phyloP scores from a whole-genome alignment of 2,113 vertebrate genomes.

The Scomber japonicus region DNA sequence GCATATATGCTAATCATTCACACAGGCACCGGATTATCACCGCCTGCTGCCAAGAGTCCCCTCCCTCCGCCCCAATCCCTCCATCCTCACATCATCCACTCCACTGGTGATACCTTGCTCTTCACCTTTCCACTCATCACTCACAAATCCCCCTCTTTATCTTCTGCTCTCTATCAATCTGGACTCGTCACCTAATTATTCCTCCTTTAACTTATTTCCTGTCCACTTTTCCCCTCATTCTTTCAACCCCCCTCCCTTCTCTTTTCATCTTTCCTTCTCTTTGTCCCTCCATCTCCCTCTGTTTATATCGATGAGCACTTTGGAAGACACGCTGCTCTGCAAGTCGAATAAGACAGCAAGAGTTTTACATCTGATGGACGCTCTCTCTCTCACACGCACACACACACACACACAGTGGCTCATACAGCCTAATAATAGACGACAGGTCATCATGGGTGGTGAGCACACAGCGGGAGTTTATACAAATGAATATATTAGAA shows the following conservation, averaged over 20 bases:
- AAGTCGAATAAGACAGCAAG: conserved; percentile 20
- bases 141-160: conserved; percentile 7
- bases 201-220: background rate
- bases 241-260: background rate
- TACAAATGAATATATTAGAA: conserved; percentile 47
- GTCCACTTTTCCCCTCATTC: background rate
- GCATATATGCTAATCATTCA: conserved; percentile 81
- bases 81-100: conserved; percentile 37
- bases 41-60: conserved; percentile 68
- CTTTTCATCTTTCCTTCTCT: background rate
- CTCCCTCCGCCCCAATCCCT: conserved; percentile 52
- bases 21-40: conserved; percentile 76
- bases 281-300: conserved; percentile 3
- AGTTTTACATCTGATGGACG: conserved; percentile 28
- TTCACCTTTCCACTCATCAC: conserved; percentile 43
- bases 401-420: conserved; percentile 11
- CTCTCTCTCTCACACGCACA: background rate
- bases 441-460: conserved; percentile 43
- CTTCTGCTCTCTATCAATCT: background rate
- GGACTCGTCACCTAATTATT: background rate
- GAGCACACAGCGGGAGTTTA: conserved; percentile 28
- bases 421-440: conserved; percentile 52
- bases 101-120: conserved; percentile 52
- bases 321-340: conserved; percentile 42
- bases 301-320: conserved; percentile 26